These are phyloP conservation scores for Fistularia commersonii DNA, from an alignment of 2,797 vertebrate species.

Conservation along the genomic window DNA sequence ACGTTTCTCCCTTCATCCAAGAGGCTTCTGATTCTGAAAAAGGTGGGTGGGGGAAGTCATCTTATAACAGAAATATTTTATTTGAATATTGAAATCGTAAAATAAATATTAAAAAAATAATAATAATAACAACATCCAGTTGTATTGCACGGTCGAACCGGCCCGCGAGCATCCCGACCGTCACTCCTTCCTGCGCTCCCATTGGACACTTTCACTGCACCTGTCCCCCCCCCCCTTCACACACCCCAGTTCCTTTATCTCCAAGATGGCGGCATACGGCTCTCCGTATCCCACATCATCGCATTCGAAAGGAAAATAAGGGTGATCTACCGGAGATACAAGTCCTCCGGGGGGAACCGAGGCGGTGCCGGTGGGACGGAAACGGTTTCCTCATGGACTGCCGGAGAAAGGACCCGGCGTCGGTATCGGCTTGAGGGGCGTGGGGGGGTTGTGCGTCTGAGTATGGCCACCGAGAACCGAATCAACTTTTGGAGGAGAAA, in stretches of 20 bases:
- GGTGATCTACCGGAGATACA: conserved; percentile 11
- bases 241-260: conserved; percentile 14
- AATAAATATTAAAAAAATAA: too few species aligned
- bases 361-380: conserved; percentile 9
- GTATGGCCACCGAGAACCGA: conserved; percentile 90
- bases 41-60: too few species aligned
- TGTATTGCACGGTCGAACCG: too few species aligned
- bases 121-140: too few species aligned
- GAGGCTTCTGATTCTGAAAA: too few species aligned
- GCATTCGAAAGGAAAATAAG: conserved; percentile 15
- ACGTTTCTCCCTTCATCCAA: too few species aligned
- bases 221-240: conserved; percentile 61
- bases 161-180: conserved; percentile 8
- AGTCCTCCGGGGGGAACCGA: conserved; percentile 3
- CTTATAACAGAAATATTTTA: too few species aligned
- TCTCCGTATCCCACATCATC: conserved; percentile 24
- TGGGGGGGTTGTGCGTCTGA: conserved; percentile 44
- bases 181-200: not conserved
- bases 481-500: conserved; percentile 94
- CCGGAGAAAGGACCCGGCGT: conserved; percentile 16
- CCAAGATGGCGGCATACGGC: conserved; percentile 75
- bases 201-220: conserved; percentile 66
- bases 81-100: too few species aligned
- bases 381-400: conserved; percentile 22
- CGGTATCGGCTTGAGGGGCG: conserved; percentile 28